These are phyloP conservation scores for Phaetusa simplex DNA, from an alignment of 2,113 vertebrate species.

Conservation along the genomic window DNA sequence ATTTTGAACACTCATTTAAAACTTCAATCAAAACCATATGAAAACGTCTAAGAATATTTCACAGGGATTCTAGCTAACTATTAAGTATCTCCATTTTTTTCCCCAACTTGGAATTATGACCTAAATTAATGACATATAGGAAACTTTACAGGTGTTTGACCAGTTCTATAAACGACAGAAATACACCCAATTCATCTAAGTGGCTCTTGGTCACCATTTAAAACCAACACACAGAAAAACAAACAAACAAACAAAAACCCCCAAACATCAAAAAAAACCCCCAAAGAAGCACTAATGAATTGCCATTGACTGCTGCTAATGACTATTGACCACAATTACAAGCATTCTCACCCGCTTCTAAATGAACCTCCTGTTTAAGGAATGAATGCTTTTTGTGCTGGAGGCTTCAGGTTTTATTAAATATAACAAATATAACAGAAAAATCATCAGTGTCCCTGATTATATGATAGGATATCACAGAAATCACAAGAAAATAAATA, in stretches of 20 bases:
- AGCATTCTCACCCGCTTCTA: not conserved
- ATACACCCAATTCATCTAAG: rapidly evolving
- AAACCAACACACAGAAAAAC: not conserved
- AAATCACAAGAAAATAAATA: not conserved
- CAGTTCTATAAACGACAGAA: not conserved
- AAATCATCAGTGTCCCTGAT: not conserved
- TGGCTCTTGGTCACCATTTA: not conserved
- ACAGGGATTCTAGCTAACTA: not conserved
- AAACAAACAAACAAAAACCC: not conserved
- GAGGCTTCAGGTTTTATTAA: not conserved
- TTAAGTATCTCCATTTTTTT: not conserved
- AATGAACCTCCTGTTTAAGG: not conserved
- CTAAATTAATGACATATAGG: not conserved
- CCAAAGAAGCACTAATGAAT: not conserved
- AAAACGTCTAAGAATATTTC: not conserved
- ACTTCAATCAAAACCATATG: not conserved
- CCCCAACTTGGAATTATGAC: not conserved
- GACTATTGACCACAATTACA: not conserved
- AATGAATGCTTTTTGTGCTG: not conserved
- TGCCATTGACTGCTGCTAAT: not conserved
- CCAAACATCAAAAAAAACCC: rapidly evolving
- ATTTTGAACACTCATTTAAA: not conserved
- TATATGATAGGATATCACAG: not conserved
- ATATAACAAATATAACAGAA: not conserved
- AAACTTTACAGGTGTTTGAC: not conserved